Evolutionary conservation across 2,797 vertebrate genomes (phyloP).

Genomic region (Dicrostonyx torquatus): DNA sequence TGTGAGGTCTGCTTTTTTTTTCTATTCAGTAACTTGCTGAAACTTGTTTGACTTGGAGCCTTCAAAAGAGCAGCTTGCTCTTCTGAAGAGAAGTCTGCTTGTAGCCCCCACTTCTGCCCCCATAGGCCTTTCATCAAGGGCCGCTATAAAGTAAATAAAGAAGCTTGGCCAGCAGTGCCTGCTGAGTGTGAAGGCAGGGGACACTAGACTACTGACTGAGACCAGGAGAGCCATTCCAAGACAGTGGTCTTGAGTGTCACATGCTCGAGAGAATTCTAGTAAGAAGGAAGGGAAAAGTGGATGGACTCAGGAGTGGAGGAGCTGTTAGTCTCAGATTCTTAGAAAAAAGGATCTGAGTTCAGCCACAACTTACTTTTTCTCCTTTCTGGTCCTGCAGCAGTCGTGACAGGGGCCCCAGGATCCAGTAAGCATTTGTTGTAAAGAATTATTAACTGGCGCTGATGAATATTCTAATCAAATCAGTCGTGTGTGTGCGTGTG

Average conservation of each 20-base stretch:
- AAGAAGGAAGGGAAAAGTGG: not conserved
- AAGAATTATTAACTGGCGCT: slow-evolving; percentile 24
- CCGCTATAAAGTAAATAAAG: not conserved
- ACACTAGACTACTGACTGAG: not conserved
- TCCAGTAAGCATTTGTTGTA: slow-evolving; percentile 26
- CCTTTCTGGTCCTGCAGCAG: slow-evolving; percentile 4
- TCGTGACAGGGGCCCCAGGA: not conserved
- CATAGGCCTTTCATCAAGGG: not conserved
- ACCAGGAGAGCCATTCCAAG: not conserved
- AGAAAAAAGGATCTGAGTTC: slow-evolving; percentile 60
- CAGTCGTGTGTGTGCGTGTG: not conserved
- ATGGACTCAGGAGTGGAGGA: slow-evolving; percentile 36
- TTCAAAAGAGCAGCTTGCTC: not conserved
- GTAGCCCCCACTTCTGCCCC: not conserved
- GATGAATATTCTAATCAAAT: not conserved
- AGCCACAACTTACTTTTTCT: slow-evolving; percentile 43
- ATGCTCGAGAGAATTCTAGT: not conserved
- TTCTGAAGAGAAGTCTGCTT: not conserved
- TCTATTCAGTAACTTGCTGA: not conserved
- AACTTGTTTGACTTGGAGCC: not conserved
- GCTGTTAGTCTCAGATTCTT: slow-evolving; percentile 24
- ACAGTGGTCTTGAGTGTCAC: not conserved
- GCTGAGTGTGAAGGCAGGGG: not conserved
- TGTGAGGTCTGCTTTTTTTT: not conserved
- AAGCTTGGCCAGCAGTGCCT: not conserved